Percentiles rank a stretch among this genome's conserved stretches.
These are phyloP conservation scores for Chroicocephalus ridibundus DNA, from an alignment of 2,113 vertebrate species.

Conservation along the genomic window DNA sequence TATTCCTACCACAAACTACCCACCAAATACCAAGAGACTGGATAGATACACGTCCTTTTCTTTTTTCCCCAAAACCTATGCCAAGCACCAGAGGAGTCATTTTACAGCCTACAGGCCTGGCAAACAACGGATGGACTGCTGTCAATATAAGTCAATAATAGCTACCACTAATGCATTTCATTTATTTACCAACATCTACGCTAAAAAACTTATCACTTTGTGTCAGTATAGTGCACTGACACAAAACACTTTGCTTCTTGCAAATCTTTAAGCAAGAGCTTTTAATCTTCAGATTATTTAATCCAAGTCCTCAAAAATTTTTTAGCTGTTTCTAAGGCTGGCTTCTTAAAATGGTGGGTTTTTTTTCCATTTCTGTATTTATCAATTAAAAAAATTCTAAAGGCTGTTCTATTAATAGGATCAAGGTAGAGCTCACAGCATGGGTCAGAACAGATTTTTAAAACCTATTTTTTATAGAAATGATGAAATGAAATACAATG, in stretches of 20 bases:
- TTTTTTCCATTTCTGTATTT: not conserved
- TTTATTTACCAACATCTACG: not conserved
- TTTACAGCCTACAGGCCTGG: not conserved
- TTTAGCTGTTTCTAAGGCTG: not conserved
- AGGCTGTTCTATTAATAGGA: not conserved
- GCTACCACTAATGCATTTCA: not conserved
- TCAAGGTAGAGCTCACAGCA: not conserved
- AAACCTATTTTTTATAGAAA: not conserved
- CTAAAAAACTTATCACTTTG: not conserved
- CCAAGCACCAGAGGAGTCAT: not conserved
- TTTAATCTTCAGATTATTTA: not conserved
- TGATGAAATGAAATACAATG: not conserved
- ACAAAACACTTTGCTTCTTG: not conserved
- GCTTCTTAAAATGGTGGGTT: not conserved
- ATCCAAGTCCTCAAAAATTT: not conserved
- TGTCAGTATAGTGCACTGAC: not conserved
- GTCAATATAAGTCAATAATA: not conserved
- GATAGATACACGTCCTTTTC: not conserved
- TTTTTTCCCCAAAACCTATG: not conserved
- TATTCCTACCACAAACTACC: not conserved
- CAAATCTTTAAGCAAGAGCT: not conserved
- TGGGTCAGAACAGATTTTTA: not conserved
- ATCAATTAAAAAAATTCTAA: not conserved
- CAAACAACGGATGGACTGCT: not conserved
- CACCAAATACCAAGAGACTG: not conserved